Percentiles rank a stretch among this genome's conserved stretches.
Conservation (phyloP, 2,797 vertebrate genomes). For the Sebastes diploproa region DNA sequence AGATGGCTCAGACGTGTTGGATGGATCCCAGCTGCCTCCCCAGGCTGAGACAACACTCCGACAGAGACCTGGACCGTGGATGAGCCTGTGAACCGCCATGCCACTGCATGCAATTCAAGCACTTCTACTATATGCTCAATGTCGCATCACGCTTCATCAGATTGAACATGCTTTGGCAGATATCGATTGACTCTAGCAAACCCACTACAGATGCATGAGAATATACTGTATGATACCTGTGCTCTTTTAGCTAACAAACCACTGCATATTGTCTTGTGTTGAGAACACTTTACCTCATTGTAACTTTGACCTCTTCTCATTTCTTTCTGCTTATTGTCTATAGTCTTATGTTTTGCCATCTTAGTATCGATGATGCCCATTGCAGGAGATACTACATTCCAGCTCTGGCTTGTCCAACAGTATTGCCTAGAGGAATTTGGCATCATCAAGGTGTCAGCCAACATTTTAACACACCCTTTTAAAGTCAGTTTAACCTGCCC, state of each 20-base stretch:
- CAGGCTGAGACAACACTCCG: constrained; percentile 62
- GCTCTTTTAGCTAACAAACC: constrained; percentile 27
- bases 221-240: not conserved
- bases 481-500: not conserved
- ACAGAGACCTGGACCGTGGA: constrained; percentile 79
- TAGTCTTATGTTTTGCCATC: constrained; percentile 18
- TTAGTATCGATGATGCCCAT: constrained; percentile 1
- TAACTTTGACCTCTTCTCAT: constrained; percentile 10
- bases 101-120: not conserved
- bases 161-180: not conserved
- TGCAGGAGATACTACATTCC: constrained; percentile 34
- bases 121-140: not conserved
- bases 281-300: constrained; percentile 26
- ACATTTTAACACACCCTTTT: constrained; percentile 4
- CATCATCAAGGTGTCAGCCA: not conserved
- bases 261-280: constrained; percentile 18
- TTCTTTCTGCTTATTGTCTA: constrained; percentile 6
- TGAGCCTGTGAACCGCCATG: constrained; percentile 71
- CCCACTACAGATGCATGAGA: constrained; percentile 13
- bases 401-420: not conserved
- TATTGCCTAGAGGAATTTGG: not conserved
- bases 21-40: constrained; percentile 29
- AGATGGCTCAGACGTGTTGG: not conserved
- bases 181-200: not conserved
- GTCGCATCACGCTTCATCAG: not conserved